These are phyloP conservation scores for Brienomyrus brachyistius DNA, from an alignment of 2,113 vertebrate genomes.

Conservation along the genomic window DNA sequence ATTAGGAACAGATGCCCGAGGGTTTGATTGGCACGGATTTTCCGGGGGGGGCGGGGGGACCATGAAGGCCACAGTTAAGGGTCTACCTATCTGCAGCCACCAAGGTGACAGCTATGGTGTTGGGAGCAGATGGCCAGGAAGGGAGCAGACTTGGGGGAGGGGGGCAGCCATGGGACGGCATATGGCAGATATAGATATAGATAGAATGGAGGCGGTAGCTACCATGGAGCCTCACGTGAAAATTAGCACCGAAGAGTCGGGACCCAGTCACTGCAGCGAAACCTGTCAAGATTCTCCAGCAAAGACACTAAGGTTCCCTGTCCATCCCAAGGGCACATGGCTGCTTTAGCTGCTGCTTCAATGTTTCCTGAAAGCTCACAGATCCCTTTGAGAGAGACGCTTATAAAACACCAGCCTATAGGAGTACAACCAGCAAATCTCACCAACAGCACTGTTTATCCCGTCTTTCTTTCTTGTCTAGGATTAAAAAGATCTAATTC, in stretches of 20 bases:
- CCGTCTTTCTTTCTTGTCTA: background rate
- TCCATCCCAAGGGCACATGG: background rate
- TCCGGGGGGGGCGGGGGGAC: background rate
- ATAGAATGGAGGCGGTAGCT: too few species aligned
- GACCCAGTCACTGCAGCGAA: background rate
- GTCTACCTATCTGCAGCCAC: conserved; percentile 34
- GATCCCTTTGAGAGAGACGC: background rate
- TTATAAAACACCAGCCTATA: background rate
- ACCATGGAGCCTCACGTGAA: background rate
- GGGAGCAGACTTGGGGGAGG: conserved; percentile 42
- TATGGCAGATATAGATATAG: conserved; percentile 38
- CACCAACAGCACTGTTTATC: background rate
- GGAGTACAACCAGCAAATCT: background rate
- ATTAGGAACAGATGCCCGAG: background rate
- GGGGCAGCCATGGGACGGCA: conserved; percentile 39
- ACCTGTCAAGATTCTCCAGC: background rate
- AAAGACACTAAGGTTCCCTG: background rate
- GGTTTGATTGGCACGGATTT: background rate
- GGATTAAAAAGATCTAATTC: background rate
- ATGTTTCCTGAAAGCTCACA: background rate
- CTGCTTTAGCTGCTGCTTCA: background rate
- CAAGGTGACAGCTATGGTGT: background rate
- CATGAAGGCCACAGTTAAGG: conserved; percentile 12
- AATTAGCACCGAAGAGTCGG: background rate
- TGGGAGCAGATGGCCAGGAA: conserved; percentile 30